Conservation (phyloP, 2,888 invertebrate species). For the Thecocarcelia acutangulata region DNA sequence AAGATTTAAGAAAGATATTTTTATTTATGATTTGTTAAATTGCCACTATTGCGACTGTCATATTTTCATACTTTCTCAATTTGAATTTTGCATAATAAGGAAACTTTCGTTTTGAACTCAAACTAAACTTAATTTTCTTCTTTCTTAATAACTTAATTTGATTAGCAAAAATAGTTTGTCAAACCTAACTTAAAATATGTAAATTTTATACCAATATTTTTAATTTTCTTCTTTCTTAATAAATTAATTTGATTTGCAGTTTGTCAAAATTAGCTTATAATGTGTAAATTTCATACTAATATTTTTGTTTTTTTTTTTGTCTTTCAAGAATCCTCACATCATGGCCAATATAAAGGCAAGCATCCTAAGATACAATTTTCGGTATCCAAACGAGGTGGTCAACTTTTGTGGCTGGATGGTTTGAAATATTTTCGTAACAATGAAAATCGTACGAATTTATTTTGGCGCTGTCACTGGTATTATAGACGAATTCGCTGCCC, state of each 20-base stretch:
- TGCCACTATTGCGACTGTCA: no score
- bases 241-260: background rate
- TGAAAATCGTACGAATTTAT: conserved; percentile 80
- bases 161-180: background rate
- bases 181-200: no score
- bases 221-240: background rate
- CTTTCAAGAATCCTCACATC: conserved; percentile 59
- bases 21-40: no score
- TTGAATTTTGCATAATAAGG: no score
- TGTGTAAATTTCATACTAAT: conserved; percentile 39
- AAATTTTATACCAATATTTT: no score
- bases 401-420: conserved; percentile 80
- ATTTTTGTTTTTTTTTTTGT: conserved; percentile 29
- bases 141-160: background rate
- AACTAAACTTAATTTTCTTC: background rate
- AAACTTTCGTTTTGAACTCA: no score
- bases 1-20: no score
- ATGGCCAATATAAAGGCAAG: conserved; percentile 75
- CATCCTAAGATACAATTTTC: conserved; percentile 80
- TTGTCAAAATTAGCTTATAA: background rate
- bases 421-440: conserved; percentile 81
- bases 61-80: no score
- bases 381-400: conserved; percentile 79
- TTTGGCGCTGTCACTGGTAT: conserved; percentile 81
- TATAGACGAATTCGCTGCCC: conserved; percentile 80